These are phyloP conservation scores for Promerops cafer DNA, from an alignment of 2,113 vertebrate species.

Conservation along the genomic window DNA sequence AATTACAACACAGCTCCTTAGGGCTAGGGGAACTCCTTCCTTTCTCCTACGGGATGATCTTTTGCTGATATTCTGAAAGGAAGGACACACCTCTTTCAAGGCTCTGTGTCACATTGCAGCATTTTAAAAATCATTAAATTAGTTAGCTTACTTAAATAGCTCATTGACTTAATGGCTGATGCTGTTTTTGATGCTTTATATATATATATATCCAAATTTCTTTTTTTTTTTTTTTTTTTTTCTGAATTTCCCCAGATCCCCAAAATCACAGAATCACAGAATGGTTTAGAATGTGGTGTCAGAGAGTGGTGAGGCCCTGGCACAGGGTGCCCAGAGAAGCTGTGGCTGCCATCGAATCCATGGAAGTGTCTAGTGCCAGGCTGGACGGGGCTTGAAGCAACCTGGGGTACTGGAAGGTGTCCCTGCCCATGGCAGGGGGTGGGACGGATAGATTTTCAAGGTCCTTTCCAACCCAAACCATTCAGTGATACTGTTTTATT, in stretches of 20 bases:
- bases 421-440: background rate
- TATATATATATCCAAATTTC: background rate
- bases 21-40: background rate
- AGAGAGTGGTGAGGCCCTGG: background rate
- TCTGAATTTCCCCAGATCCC: background rate
- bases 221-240: background rate
- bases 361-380: background rate
- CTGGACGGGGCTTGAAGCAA: fast-evolving
- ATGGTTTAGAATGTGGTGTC: background rate
- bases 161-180: background rate
- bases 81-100: fast-evolving
- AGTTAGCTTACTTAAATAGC: background rate
- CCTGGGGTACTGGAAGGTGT: fast-evolving
- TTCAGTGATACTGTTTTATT: fast-evolving
- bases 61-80: background rate
- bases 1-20: background rate
- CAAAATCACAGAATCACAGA: background rate
- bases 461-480: background rate
- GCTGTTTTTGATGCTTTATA: background rate
- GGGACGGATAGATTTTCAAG: background rate
- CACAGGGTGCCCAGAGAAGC: background rate
- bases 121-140: background rate
- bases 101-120: background rate
- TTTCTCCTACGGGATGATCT: background rate
- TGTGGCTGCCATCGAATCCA: background rate